Base-by-base conservation (phyloP, 2,888 invertebrate species). In the Elegia similella region DNA sequence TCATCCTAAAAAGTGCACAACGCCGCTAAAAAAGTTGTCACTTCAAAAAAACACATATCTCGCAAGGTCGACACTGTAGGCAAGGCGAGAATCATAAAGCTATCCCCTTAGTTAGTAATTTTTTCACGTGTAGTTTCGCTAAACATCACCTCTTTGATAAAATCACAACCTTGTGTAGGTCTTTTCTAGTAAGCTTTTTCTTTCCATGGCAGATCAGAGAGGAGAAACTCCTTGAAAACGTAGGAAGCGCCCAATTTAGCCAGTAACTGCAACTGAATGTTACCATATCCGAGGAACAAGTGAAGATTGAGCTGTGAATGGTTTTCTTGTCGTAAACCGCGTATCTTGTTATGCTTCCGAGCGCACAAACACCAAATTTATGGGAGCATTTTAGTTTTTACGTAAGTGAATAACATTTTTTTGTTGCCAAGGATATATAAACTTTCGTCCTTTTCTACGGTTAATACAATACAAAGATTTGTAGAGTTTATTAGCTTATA, bases 241-340 rank as follows among this genome's bases (percentile, higher is more conserved):
- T 70, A 70, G 75, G 75, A 80, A 83, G 77, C 80, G 77, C 77
- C 86, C 86, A 88, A 88, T 88, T 87, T 84, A 78, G 75, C 66
- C 78, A 66, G 85, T 88, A 83, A 88, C 85, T 85, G 87, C 87
- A 87, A 76, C 84, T 77, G 76, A 86, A 89, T 86, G 86, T 78
- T 83, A 83, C 82, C 84, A 82, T 86, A 87, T 80, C 78, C 79
- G 74, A 70, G 82, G 75, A 82, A 81, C 86, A 86, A 84, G 81
- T 83, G 82, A 73, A 87, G 89, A 89, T 89, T 89, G 89, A 86
- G 83, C 77, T 80, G 77, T 73, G 78, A 85, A 84, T 77, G 79
- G 80, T 73, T 74, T 68, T 68, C 77, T 69, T 72, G 75, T 81
- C 85, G 82, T 87, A 86, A 87, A 88, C 77, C 76, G 82, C 75